A percentile compares a stretch with the other conserved stretches of the same genome.
These are phyloP conservation scores for Actinia equina DNA, from an alignment of 64 coral and sea anemone genomes.

Conservation along the genomic window DNA sequence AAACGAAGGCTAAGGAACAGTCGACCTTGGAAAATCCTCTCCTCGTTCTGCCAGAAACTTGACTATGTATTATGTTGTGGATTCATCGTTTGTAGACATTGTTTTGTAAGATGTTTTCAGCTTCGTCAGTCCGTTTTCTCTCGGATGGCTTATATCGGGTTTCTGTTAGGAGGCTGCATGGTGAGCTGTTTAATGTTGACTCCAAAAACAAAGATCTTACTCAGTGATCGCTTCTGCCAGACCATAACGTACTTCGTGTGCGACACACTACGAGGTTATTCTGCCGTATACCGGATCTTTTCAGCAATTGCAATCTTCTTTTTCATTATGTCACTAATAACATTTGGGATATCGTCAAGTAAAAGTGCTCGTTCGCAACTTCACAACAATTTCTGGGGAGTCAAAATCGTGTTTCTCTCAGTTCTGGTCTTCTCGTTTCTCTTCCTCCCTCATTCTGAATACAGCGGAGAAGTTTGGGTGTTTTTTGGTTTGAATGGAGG, in stretches of 20 bases:
- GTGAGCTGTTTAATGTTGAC: conserved; percentile 75
- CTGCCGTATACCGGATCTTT: conserved; percentile 74
- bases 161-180: conserved; percentile 74
- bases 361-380: conserved; percentile 43
- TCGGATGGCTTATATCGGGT: conserved; percentile 68
- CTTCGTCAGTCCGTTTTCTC: conserved; percentile 74
- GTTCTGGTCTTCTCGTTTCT: conserved; percentile 68
- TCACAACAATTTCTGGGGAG: conserved; percentile 81
- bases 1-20: not conserved
- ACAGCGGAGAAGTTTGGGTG: conserved; percentile 91
- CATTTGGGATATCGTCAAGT: conserved; percentile 63
- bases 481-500: conserved; percentile 95
- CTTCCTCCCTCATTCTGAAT: conserved; percentile 86
- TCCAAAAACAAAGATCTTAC: conserved; percentile 37
- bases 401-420: conserved; percentile 69
- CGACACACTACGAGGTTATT: conserved; percentile 79
- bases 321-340: conserved; percentile 44
- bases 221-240: conserved; percentile 74
- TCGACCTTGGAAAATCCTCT: conserved; percentile 11
- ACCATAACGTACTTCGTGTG: conserved; percentile 71
- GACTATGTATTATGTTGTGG: conserved; percentile 75
- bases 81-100: conserved; percentile 65
- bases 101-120: conserved; percentile 30
- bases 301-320: conserved; percentile 73
- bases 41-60: conserved; percentile 37